Evolutionary conservation across 2,113 vertebrate species (phyloP).

Genomic region (human (Homo sapiens)): DNA sequence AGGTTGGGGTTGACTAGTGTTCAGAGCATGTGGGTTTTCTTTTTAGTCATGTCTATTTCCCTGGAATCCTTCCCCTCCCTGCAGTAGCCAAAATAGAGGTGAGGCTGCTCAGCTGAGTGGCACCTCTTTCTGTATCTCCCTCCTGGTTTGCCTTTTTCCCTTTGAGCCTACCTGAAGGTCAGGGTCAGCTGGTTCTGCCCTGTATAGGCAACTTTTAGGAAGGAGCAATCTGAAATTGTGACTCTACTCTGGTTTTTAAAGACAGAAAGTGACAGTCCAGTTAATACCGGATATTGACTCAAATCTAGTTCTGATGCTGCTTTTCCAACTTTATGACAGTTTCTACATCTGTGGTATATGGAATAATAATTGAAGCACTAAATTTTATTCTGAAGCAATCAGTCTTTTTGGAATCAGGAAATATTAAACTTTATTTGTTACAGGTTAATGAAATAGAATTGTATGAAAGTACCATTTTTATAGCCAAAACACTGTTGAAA

Average conservation of each 20-base stretch:
- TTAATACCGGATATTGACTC: neutral
- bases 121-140: neutral
- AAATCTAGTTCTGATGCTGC: neutral
- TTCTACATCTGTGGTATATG: neutral
- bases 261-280: neutral
- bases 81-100: neutral
- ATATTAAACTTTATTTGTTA: neutral
- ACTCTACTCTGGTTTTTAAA: neutral
- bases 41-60: neutral
- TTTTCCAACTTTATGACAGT: fast-evolving
- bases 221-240: neutral
- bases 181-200: neutral
- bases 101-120: neutral
- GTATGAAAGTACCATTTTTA: neutral
- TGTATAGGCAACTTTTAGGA: neutral
- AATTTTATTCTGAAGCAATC: neutral
- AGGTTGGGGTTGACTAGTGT: neutral
- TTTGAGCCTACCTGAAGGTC: neutral
- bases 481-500: neutral
- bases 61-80: neutral
- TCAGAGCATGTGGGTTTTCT: neutral
- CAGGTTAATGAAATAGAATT: neutral
- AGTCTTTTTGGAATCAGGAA: neutral
- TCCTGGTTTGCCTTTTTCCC: neutral
- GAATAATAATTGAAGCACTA: neutral